Percentiles rank a stretch among this genome's conserved stretches.
phyloP scores from a whole-genome alignment of 1,140 invertebrate species.

The Listronotus oregonensis region DNA sequence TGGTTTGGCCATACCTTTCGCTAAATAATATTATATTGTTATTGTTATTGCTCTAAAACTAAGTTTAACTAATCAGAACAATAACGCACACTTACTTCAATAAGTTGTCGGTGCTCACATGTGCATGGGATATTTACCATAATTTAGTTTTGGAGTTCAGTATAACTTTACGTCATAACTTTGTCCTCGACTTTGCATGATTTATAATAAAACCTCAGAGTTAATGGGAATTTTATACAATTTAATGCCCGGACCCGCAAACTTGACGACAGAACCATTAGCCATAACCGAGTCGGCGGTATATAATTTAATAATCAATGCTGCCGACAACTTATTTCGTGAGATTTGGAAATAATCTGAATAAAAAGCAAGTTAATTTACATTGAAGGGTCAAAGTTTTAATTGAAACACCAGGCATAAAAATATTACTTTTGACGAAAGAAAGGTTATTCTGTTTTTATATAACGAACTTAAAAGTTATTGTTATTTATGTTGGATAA shows the following conservation, averaged over 20 bases:
- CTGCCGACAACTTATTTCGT: background rate
- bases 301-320: conserved; percentile 17
- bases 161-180: conserved; percentile 19
- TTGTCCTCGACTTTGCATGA: conserved; percentile 11
- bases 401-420: no score
- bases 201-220: conserved; percentile 12
- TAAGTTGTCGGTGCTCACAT: conserved; percentile 13
- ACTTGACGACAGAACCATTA: conserved; percentile 4
- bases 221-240: conserved; percentile 20
- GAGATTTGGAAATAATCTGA: conserved; percentile 13
- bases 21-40: no score
- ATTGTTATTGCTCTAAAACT: background rate
- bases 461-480: no score
- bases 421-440: no score
- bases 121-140: conserved; percentile 12
- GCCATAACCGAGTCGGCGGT: background rate
- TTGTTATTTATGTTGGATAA: no score
- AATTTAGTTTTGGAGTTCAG: conserved; percentile 21
- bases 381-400: conserved; percentile 3
- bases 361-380: conserved; percentile 12
- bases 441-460: no score
- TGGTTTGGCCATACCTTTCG: no score
- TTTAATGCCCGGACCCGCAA: conserved; percentile 1
- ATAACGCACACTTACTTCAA: conserved; percentile 3
- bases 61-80: conserved; percentile 1